Evolutionary conservation across 2,888 invertebrate species (phyloP).

Genomic region (Dyspetes luteomarginatus): DNA sequence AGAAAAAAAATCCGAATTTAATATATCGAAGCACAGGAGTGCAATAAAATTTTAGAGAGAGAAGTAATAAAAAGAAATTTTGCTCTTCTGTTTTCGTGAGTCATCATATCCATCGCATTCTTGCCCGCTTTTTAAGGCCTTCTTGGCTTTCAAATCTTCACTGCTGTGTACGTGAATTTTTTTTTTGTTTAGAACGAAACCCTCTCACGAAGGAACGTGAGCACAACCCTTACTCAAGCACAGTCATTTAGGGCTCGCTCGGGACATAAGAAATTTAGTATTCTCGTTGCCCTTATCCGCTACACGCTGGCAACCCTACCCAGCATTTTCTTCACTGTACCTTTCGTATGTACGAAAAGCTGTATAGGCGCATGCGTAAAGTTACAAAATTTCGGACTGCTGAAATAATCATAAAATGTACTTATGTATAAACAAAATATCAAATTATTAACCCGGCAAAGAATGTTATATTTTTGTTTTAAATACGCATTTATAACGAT

Average conservation of each 20-base stretch:
- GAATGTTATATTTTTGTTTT: neutral
- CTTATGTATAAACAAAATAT: neutral
- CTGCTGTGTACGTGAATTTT: slow-evolving; percentile 17
- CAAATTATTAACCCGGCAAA: neutral
- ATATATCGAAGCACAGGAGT: neutral
- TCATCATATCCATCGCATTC: neutral
- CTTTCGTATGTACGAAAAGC: neutral
- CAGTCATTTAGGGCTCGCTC: slow-evolving; percentile 68
- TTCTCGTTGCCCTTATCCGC: slow-evolving; percentile 52
- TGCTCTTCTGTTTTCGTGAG: neutral
- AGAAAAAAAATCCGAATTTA: neutral
- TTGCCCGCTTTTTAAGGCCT: neutral
- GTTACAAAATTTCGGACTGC: slow-evolving; percentile 30
- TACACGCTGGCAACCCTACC: slow-evolving; percentile 21
- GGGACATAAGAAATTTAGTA: slow-evolving; percentile 70
- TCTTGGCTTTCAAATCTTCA: neutral
- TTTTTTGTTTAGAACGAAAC: slow-evolving; percentile 2
- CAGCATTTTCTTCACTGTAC: slow-evolving; percentile 12
- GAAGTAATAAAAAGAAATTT: neutral
- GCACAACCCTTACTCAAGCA: slow-evolving; percentile 51
- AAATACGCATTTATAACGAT: too few relatives aligned
- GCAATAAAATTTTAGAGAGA: neutral
- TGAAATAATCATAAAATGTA: neutral
- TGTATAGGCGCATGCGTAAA: slow-evolving; percentile 8
- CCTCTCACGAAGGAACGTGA: slow-evolving; percentile 14